Evolutionary conservation across 1,140 invertebrate genomes (phyloP), one percentile per base, ranked within the genome.

Genomic region (Drosophila pseudoobscura): DNA sequence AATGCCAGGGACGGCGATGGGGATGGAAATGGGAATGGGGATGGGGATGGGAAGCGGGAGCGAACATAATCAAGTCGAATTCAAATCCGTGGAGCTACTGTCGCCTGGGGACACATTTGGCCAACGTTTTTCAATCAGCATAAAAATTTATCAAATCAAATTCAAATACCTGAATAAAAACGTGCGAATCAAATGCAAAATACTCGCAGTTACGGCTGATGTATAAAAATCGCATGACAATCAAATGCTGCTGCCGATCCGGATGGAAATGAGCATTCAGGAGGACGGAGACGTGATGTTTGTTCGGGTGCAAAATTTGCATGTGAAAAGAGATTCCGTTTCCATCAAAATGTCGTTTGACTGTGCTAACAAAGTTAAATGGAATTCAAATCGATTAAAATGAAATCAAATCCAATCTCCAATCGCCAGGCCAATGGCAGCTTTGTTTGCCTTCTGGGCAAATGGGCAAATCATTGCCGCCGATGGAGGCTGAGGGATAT

Each of bases 111-210:
- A 83, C 83, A 68, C 83, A 83, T 88, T 88, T 66, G 74, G 83
- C 71, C 75, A 83, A 82, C 75, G 68, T 88, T 88, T 88, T 88
- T 82, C 83, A 88, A 88, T 88, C 83, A 88, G 84, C 83, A 88
- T 88, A 88, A 78, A 78, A 88, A 88, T 88, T 88, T 88, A 88
- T 88, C 83, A 88, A 88, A 88, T 88, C 82, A 88, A 85, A 85
- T 75, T 82, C 83, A 71, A 85, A 78, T 87, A 74, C 50, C 59
- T 49, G 47, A 26, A 26, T 26, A 47, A 45, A 59, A 60, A 60
- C 64, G 62, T 68, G 75, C 63, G 53, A 74, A 64, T 69, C 45
- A 78, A 85, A 85, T 85, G 82, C 82, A 85, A 85, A 85, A 59
- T 46, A 60, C 41, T 31, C 15, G 50, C 41, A 24, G 57, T 62